Evolutionary conservation across 1,140 invertebrate species (phyloP), one percentile per base, ranked within the genome.

Genomic region (Scylla paramamosain): DNA sequence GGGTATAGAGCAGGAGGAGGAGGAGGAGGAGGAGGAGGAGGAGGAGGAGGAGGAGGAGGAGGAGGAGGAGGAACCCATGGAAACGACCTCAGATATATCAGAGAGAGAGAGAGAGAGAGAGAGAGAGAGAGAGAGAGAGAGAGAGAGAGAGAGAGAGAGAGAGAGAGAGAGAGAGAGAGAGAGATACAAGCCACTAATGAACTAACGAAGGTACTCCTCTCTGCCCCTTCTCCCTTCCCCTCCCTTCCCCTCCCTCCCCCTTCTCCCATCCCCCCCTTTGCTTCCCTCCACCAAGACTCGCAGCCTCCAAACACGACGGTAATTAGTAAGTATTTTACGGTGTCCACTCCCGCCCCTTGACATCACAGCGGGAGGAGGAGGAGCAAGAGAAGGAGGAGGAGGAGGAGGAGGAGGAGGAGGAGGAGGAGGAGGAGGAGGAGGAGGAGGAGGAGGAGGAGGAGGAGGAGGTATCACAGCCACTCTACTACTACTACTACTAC

Each of bases 131-230:
- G 67, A 82, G 48, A 91, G 46, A 59, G n/a, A 59, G 12, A 91
- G 0, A 59, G 91, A 82, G 67, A 92, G 67, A 82, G 48, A 91
- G 46, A 59, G n/a, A 59, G 12, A 91, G 0, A 48, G 32, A 48
- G 45, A 86, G 83, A 46, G 12, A 86, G 83, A 87, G 91, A 82
- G 67, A 92, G 67, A 82, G 48, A 91, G 46, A 59, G n/a, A 59
- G 12, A 91, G 0, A 59, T 20, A 82, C 20, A 82, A 20, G 77
- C 77, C 77, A 82, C 28, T 82, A 82, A 82, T 82, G 77, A 20
- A 82, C 77, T 82, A 20, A 82, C 87, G 39, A 45, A 29, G 86
- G 86, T 20, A 20, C 86, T 39, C 6, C 86, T 45, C 31, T 45
- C 28, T 28, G 6, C 12, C 16, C 39, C 39, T 28, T 89, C 87